Evolutionary conservation across 2,797 vertebrate genomes (phyloP).

Genomic region (Alosa sapidissima): DNA sequence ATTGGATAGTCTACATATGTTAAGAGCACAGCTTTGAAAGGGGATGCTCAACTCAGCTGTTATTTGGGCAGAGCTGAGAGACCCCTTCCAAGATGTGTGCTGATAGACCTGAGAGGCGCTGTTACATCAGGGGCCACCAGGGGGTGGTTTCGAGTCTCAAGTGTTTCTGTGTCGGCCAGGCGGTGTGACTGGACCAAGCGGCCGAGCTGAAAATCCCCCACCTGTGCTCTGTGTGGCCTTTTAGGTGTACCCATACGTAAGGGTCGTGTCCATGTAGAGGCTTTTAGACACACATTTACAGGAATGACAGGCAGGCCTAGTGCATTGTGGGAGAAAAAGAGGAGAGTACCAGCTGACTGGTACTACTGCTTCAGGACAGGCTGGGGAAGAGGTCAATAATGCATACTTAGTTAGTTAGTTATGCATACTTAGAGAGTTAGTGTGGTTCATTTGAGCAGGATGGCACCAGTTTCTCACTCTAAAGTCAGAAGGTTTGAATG

Average conservation of each 20-base stretch:
- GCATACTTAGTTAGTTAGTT: no score
- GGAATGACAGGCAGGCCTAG: neutral
- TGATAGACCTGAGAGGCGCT: neutral
- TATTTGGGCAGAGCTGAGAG: neutral
- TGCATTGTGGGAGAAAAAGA: neutral
- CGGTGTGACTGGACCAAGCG: neutral
- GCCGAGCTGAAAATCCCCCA: neutral
- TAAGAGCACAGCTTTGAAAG: neutral
- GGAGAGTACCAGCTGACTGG: neutral
- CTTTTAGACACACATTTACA: neutral
- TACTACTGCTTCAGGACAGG: neutral
- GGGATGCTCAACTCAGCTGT: neutral
- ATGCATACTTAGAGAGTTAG: no score
- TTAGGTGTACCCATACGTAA: neutral
- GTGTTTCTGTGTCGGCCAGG: neutral
- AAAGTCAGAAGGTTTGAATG: no score
- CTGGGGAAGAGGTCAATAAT: neutral
- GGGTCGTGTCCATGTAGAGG: neutral
- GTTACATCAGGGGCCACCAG: slow-evolving; percentile 61
- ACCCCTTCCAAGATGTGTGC: neutral
- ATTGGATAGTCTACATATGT: neutral
- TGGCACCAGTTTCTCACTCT: neutral
- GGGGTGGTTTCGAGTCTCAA: slow-evolving; percentile 56
- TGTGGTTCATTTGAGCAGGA: neutral
- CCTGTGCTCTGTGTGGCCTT: neutral